A percentile compares a stretch with the other conserved stretches of the same genome.
Evolutionary conservation across 1,140 invertebrate species (phyloP).

Genomic region (Leptinotarsa undecemlineata): DNA sequence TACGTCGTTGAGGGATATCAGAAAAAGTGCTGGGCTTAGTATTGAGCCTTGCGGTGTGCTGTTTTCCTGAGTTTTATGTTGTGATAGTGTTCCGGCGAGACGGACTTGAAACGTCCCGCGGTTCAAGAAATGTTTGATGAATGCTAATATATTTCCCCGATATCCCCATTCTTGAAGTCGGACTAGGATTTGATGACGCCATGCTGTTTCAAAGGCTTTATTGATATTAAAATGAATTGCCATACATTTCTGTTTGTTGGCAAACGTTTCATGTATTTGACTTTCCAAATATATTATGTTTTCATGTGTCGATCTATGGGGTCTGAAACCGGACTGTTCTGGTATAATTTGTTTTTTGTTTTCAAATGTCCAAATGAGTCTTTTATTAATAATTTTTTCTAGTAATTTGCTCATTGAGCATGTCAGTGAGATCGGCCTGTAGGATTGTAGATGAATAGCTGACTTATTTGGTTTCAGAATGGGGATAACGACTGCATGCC

Average conservation of each 20-base stretch:
- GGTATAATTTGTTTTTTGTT: conserved; percentile 17
- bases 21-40: no score
- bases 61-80: no score
- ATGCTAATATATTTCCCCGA: no score
- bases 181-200: no score
- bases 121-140: no score
- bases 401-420: conserved; percentile 32
- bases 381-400: conserved; percentile 32
- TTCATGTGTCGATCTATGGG: conserved; percentile 28
- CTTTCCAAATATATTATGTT: conserved; percentile 24
- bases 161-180: no score
- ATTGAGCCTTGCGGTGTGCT: no score
- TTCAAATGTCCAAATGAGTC: conserved; percentile 31
- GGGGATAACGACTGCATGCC: no score
- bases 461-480: background rate
- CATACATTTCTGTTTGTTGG: conserved; percentile 9
- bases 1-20: no score
- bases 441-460: background rate
- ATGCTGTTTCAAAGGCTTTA: no score
- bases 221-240: background rate
- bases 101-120: no score
- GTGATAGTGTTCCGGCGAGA: no score
- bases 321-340: conserved; percentile 27
- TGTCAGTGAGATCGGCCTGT: conserved; percentile 33
- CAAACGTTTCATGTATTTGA: conserved; percentile 5